phyloP scores from a whole-genome alignment of 2,797 vertebrate genomes.

The Diglossa cyanea region DNA sequence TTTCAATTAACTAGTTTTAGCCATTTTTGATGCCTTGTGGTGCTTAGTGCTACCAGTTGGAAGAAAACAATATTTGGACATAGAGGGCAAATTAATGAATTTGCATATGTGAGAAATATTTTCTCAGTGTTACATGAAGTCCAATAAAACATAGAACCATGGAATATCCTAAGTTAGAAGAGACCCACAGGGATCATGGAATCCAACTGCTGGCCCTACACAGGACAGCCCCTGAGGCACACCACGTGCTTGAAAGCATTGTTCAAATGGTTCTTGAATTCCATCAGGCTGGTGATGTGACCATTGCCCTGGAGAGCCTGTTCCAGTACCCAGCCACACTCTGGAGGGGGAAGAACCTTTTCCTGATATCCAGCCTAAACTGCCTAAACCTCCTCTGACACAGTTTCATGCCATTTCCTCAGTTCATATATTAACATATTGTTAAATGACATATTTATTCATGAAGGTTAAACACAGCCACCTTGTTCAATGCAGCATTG shows the following conservation, averaged over 20 bases:
- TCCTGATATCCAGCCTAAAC: background rate
- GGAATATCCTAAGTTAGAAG: background rate
- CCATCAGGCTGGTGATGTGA: background rate
- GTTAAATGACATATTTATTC: background rate
- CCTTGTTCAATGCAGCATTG: accelerated
- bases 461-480: background rate
- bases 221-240: background rate
- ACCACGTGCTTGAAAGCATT: background rate
- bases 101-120: background rate
- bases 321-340: background rate
- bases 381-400: background rate
- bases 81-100: background rate
- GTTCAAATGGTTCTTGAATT: background rate
- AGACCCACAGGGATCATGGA: background rate
- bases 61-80: background rate
- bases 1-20: background rate
- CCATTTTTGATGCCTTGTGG: background rate
- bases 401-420: background rate
- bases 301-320: background rate
- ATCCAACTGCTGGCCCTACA: background rate
- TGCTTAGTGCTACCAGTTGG: background rate
- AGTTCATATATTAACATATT: background rate
- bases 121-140: background rate
- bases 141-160: background rate
- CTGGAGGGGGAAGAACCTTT: background rate